Percentiles rank a stretch among this genome's conserved stretches.
These are phyloP conservation scores for Xyliphius kryptos DNA, from an alignment of 2,113 vertebrate genomes.

Conservation along the genomic window DNA sequence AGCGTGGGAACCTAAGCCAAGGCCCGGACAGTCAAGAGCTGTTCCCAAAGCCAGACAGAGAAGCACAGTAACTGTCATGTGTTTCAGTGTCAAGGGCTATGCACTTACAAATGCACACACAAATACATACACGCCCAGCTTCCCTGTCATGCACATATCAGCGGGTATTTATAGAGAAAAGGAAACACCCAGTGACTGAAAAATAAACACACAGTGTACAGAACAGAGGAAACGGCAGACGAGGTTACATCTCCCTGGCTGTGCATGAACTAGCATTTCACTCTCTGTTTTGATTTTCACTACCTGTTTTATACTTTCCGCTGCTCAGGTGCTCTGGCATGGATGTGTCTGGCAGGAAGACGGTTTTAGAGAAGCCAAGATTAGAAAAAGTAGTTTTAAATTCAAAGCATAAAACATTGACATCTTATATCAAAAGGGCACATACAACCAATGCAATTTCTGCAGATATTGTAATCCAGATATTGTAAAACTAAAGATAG, in stretches of 20 bases:
- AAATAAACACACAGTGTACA: constrained; percentile 35
- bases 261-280: constrained; percentile 17
- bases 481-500: no score
- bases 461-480: no score
- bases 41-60: constrained; percentile 24
- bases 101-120: constrained; percentile 16
- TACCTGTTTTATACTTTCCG: constrained; percentile 41
- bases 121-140: background rate
- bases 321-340: constrained; percentile 38
- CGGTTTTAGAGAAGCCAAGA: no score
- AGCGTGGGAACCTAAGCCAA: constrained; percentile 44
- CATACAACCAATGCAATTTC: no score
- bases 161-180: constrained; percentile 42
- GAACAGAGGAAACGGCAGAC: constrained; percentile 28
- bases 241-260: constrained; percentile 27
- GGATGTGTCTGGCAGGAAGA: constrained; percentile 36
- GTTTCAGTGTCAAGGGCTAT: constrained; percentile 32
- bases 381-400: no score
- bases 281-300: constrained; percentile 47
- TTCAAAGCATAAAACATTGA: no score
- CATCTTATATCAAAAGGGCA: no score
- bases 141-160: background rate
- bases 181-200: constrained; percentile 40
- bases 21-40: constrained; percentile 34
- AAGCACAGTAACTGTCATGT: constrained; percentile 22